Evolutionary conservation across 2,888 invertebrate species (phyloP).

Genomic region (Panopea generosa): DNA sequence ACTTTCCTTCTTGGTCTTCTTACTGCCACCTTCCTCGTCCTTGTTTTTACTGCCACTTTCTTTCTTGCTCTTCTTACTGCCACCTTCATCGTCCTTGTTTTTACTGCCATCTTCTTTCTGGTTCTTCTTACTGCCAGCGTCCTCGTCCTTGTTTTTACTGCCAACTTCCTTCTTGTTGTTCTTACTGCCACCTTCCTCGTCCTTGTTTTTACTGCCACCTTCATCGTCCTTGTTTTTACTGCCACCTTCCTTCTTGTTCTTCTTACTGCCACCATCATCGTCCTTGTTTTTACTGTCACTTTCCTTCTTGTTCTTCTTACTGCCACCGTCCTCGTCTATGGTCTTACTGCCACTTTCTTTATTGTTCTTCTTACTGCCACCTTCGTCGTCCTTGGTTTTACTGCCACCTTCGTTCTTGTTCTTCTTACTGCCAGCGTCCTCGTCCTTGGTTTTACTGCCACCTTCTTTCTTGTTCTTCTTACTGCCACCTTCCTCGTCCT

Average conservation of each 20-base stretch:
- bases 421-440: neutral
- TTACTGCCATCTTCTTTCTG: neutral
- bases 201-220: too few relatives aligned
- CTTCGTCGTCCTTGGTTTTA: neutral
- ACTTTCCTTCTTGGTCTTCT: neutral
- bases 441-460: neutral
- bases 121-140: neutral
- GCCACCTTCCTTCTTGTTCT: neutral
- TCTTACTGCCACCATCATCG: neutral
- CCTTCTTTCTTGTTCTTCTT: neutral
- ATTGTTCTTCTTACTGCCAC: slow-evolving; percentile 11
- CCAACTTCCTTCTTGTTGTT: neutral
- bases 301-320: slow-evolving; percentile 1
- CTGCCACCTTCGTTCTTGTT: neutral
- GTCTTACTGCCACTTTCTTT: slow-evolving; percentile 10
- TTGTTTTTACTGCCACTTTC: too few relatives aligned
- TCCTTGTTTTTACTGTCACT: neutral
- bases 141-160: too few relatives aligned
- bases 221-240: neutral
- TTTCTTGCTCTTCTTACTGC: slow-evolving; percentile 1
- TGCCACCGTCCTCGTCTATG: slow-evolving; percentile 5
- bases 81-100: neutral
- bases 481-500: neutral
- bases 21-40: too few relatives aligned
- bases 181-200: too few relatives aligned